phyloP scores from a whole-genome alignment of 2,113 vertebrate species.

The Eolophus roseicapilla region DNA sequence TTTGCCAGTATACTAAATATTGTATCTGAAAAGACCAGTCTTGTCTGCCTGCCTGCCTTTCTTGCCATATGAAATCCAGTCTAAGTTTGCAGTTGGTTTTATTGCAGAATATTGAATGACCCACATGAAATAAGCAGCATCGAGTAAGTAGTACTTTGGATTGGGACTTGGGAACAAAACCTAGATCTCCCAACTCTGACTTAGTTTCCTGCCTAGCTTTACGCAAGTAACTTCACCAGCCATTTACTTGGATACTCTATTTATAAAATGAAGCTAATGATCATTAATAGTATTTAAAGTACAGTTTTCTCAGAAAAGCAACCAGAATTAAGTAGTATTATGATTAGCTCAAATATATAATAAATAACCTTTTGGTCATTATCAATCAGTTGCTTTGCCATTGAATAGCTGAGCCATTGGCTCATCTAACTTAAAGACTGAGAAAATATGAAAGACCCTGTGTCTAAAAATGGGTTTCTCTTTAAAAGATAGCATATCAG shows the following conservation, averaged over 20 bases:
- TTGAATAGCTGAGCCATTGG: not conserved
- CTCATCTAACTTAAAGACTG: not conserved
- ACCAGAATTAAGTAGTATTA: not conserved
- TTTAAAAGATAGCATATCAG: not conserved
- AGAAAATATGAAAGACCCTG: not conserved
- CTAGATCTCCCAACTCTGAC: not conserved
- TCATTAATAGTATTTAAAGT: not conserved
- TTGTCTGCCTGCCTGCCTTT: not conserved
- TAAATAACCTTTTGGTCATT: not conserved
- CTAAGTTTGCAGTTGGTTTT: not conserved
- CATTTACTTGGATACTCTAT: not conserved
- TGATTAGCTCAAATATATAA: not conserved
- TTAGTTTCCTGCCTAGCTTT: not conserved
- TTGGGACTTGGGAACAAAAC: not conserved
- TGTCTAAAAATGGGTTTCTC: not conserved
- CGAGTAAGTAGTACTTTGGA: not conserved
- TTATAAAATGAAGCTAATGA: not conserved
- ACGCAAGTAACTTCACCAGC: not conserved
- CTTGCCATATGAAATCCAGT: not conserved
- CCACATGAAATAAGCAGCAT: not conserved
- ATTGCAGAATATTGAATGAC: not conserved
- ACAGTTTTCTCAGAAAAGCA: not conserved
- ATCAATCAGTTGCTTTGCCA: not conserved
- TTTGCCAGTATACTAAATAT: not conserved
- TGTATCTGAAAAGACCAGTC: not conserved